A percentile compares a stretch with the other conserved stretches of the same genome.
Conservation (phyloP, 92 coral and sea anemone genomes). For the Palythoa heliodiscus region DNA sequence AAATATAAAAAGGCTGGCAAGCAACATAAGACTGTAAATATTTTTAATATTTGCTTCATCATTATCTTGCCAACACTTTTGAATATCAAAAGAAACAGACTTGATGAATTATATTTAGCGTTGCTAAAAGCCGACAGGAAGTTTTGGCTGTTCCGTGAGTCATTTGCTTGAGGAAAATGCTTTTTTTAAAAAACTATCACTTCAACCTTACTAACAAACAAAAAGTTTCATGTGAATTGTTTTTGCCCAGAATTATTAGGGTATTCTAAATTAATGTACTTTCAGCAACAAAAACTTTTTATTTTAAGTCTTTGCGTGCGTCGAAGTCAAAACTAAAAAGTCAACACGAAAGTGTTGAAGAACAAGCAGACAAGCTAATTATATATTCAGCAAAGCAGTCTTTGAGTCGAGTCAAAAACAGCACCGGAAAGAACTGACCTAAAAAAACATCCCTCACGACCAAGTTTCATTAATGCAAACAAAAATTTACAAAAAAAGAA, state of each 20-base stretch:
- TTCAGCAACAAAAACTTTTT: no score
- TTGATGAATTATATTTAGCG: not conserved
- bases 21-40: no score
- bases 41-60: no score
- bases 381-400: conserved; percentile 15
- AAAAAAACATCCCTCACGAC: not conserved
- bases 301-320: conserved; percentile 2
- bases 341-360: not conserved
- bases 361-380: conserved; percentile 17
- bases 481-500: not conserved
- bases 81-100: not conserved
- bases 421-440: not conserved
- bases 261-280: no score
- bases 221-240: not conserved
- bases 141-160: not conserved
- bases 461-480: not conserved
- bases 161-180: not conserved
- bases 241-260: no score
- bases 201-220: not conserved
- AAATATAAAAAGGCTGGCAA: no score
- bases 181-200: not conserved
- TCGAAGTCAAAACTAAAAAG: conserved; percentile 13
- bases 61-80: not conserved
- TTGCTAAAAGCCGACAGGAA: not conserved
- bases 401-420: not conserved